Evolutionary conservation across 2,113 vertebrate species (phyloP), one percentile per base, ranked within the genome.

Genomic region (Corydoras sp.): DNA sequence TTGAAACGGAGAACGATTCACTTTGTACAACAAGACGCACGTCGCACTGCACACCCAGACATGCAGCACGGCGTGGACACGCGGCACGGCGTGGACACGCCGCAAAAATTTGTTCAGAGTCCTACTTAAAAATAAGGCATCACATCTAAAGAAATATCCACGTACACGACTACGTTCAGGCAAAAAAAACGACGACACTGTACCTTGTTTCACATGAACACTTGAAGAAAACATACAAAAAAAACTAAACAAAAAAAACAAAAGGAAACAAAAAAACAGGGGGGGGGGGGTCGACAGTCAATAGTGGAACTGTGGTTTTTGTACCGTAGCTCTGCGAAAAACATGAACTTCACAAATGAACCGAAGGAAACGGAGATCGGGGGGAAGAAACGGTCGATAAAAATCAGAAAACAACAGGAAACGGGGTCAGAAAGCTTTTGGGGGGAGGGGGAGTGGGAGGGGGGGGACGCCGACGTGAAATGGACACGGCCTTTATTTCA

Each of bases 261-360:
- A 24, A 24, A 24, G 18, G 18, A 24, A 24, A 24, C 18, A 24
- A 24, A 24, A 24, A 24, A 24, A 24, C 18, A 24, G 18, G 18
- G 18, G 18, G 18, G 18, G 18, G 18, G 18, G 18, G 18, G 35
- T 43, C 4, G 35, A 4, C 35, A 53, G 54, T n/a, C 51, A 10
- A 15, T 5, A 15, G 35, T 29, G 77, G 85, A 77, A 84, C 83
- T 77, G 67, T 77, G 78, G 81, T 70, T 73, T 73, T 66, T 65
- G 84, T 82, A 87, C 84, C 86, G 83, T 83, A 83, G 82, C 81
- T 32, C 79, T 80, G 77, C 78, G 69, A 58, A 69, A 69, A 67
- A 63, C n/a, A 69, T 58, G 30, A 62, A 18, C 54, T 58, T 10
- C 43, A 58, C 18, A 61, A 18, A 48, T 13, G 50, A 53, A 71